These are phyloP conservation scores for Alethe diademata DNA, from an alignment of 2,113 vertebrate genomes.

Conservation along the genomic window DNA sequence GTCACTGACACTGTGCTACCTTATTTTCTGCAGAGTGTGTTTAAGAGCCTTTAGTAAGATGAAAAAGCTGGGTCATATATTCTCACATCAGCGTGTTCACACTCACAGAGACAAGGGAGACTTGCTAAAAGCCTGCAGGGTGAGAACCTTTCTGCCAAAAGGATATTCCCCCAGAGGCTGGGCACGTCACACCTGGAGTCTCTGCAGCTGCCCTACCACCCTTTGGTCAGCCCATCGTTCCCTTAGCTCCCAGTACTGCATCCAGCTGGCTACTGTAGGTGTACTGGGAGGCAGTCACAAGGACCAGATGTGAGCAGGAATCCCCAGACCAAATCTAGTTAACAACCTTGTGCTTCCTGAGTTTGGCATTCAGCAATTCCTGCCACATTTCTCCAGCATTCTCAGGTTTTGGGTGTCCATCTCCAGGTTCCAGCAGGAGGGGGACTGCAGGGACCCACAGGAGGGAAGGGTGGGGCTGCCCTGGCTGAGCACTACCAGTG, in stretches of 20 bases:
- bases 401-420: fast-evolving
- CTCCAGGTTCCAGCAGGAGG: fast-evolving
- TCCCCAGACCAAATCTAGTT: not conserved
- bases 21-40: not conserved
- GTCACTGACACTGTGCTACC: not conserved
- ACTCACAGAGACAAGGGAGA: not conserved
- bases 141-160: not conserved
- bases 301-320: not conserved
- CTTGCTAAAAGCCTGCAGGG: not conserved
- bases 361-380: conserved; percentile 10
- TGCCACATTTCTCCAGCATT: not conserved
- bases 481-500: not conserved
- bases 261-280: not conserved
- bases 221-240: not conserved
- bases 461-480: not conserved
- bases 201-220: not conserved
- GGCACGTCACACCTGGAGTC: fast-evolving
- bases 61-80: not conserved
- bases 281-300: not conserved
- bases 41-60: not conserved
- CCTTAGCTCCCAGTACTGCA: not conserved
- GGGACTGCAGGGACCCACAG: not conserved
- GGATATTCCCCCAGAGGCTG: not conserved
- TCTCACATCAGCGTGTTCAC: not conserved
- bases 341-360: not conserved